Base-by-base conservation (phyloP, 1,140 invertebrate species). In the Ips nitidus region DNA sequence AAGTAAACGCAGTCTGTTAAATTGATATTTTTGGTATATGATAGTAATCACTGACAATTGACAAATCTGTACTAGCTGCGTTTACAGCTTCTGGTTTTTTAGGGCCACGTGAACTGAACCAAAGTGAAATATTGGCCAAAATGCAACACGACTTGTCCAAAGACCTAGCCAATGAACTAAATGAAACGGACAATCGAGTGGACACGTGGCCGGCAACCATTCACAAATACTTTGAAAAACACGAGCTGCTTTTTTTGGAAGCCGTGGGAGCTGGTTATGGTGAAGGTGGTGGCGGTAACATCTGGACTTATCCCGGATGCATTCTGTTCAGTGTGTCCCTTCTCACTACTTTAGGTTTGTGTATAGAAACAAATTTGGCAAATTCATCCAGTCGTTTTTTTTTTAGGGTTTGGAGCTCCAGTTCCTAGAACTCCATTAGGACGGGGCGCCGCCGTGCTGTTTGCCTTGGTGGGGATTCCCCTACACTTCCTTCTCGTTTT, bases 251-350 rank as follows among this genome's bases (percentile, higher is more conserved):
- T 4, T 73, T 87, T 1, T 73, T 87, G 41, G 77, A 81, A 41
- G 84, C 84, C 0, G 83, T 86, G 0, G 83, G 78, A 64, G 81
- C 83, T 4, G 86, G 86, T 2, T 87, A 85, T 59, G 85, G 83
- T 0, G 84, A 85, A 71, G 83, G 83, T 36, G 77, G 82, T 0
- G 76, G 75, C 3, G 86, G 84, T 5, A 82, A 81, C 47, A 81
- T 88, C 1, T 88, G 86, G 86, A 86, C 84, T 0, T 87, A 86
- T 75, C 82, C 86, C 1, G 87, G 87, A n/a, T 87, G 85, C 71
- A 71, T 87, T 6, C 77, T 88, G 5, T 87, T 87, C 73, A 82
- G 85, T 2, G 82, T 87, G 37, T 86, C 86, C 0, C 76, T 88
- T 22, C 77, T 88, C 37, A 87, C 86, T 2, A 87, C 86, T n/a